Percentiles rank a stretch among this genome's conserved stretches.
Conservation (phyloP, 2,888 invertebrate genomes). For the Sinodicranocentrus sp. region DNA sequence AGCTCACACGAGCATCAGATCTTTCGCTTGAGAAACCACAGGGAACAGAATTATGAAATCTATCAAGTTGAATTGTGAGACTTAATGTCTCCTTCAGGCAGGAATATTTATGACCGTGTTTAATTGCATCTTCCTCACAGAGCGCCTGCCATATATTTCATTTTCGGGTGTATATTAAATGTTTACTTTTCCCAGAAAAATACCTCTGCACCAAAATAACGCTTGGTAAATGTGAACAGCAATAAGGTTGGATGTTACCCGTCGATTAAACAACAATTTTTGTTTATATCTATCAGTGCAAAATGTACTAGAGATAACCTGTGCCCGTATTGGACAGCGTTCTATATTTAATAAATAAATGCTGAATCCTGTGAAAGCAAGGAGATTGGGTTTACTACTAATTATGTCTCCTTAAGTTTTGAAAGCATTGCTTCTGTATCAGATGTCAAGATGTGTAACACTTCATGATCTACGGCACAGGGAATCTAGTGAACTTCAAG, state of each 20-base stretch:
- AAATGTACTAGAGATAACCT: neutral
- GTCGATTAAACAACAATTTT: conserved; percentile 4
- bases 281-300: neutral
- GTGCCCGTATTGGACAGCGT: no score
- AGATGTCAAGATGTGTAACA: no score
- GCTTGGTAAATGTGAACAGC: no score
- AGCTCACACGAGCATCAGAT: conserved; percentile 41
- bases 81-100: conserved; percentile 64
- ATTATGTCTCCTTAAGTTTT: no score
- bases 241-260: neutral
- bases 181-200: conserved; percentile 30
- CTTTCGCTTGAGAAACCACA: conserved; percentile 35
- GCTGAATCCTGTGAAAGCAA: conserved; percentile 1
- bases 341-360: neutral
- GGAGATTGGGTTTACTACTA: no score
- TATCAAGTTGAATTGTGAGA: conserved; percentile 63
- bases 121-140: conserved; percentile 64
- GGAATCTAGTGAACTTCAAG: neutral
- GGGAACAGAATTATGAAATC: conserved; percentile 56
- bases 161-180: conserved; percentile 62
- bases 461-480: no score
- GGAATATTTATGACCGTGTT: conserved; percentile 65
- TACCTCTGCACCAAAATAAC: neutral
- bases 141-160: conserved; percentile 63
- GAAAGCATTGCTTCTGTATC: no score